Percentiles rank a stretch among this genome's conserved stretches.
Conservation (phyloP, 2,888 invertebrate genomes). For the Amphipyra tragopoginis region DNA sequence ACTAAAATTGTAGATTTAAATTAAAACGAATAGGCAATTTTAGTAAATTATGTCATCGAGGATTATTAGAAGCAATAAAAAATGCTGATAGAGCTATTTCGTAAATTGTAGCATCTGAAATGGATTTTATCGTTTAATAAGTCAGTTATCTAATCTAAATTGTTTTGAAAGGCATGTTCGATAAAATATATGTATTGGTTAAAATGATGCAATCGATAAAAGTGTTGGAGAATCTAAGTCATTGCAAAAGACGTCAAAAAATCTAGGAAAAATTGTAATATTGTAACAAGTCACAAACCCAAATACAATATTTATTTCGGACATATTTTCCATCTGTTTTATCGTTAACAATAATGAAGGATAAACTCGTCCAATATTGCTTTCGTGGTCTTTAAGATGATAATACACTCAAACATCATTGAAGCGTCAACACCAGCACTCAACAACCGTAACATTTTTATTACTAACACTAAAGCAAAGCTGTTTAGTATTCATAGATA, state of each 20-base stretch:
- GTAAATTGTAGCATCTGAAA: slow-evolving; percentile 29
- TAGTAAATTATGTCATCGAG: slow-evolving; percentile 24
- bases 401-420: slow-evolving; percentile 11
- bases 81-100: slow-evolving; percentile 24
- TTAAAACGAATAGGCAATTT: slow-evolving; percentile 10
- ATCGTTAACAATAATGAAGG: neutral
- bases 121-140: slow-evolving; percentile 39
- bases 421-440: slow-evolving; percentile 28
- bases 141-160: slow-evolving; percentile 49
- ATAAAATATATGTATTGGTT: slow-evolving; percentile 32
- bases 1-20: slow-evolving; percentile 18
- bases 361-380: neutral
- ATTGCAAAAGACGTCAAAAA: neutral
- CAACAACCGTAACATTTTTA: slow-evolving; percentile 34
- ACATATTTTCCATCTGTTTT: neutral
- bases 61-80: slow-evolving; percentile 6
- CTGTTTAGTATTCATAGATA: slow-evolving; percentile 39
- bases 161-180: slow-evolving; percentile 44
- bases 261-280: slow-evolving; percentile 1
- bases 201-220: slow-evolving; percentile 41
- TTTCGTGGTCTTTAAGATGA: neutral
- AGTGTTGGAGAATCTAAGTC: slow-evolving; percentile 18
- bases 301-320: neutral
- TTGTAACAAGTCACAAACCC: slow-evolving; percentile 1
- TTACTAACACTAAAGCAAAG: slow-evolving; percentile 21